phyloP scores from a whole-genome alignment of 2,888 invertebrate genomes.

The Dryococelus australis region DNA sequence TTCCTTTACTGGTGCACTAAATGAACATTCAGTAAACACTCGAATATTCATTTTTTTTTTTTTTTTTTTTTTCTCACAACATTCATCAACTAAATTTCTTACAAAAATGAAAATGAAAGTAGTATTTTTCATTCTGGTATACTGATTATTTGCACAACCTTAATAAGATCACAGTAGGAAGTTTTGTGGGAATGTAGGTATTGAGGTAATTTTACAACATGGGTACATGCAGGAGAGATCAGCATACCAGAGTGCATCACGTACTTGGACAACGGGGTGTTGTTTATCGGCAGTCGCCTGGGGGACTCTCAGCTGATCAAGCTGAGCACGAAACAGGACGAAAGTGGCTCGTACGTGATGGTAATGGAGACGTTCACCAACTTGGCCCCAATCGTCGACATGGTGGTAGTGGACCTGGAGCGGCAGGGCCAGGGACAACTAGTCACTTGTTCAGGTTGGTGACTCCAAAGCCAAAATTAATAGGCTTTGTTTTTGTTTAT shows the following conservation, averaged over 20 bases:
- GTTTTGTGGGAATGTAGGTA: too few relatives aligned
- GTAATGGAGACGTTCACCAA: conserved; percentile 97
- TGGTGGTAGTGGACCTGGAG: conserved; percentile 97
- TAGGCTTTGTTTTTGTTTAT: too few relatives aligned
- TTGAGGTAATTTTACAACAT: background rate
- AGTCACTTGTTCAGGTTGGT: conserved; percentile 92
- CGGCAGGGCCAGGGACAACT: conserved; percentile 97
- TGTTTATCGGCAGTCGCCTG: conserved; percentile 93
- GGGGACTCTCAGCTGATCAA: conserved; percentile 97
- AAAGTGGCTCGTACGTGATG: conserved; percentile 87
- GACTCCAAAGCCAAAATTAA: too few relatives aligned
- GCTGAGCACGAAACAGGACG: conserved; percentile 83
- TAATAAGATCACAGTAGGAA: too few relatives aligned
- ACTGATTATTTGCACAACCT: too few relatives aligned
- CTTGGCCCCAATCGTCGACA: conserved; percentile 96
- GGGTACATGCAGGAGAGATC: conserved; percentile 69
- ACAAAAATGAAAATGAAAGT: too few relatives aligned
- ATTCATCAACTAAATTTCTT: too few relatives aligned
- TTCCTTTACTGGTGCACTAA: too few relatives aligned
- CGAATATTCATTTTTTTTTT: too few relatives aligned
- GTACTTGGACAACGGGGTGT: conserved; percentile 97
- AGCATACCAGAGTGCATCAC: conserved; percentile 97
- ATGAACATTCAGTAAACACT: too few relatives aligned
- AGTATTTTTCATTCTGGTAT: too few relatives aligned
- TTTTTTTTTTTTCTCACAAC: too few relatives aligned